Base-by-base conservation (phyloP, 2,113 vertebrate genomes). In the Labeo rohita region DNA sequence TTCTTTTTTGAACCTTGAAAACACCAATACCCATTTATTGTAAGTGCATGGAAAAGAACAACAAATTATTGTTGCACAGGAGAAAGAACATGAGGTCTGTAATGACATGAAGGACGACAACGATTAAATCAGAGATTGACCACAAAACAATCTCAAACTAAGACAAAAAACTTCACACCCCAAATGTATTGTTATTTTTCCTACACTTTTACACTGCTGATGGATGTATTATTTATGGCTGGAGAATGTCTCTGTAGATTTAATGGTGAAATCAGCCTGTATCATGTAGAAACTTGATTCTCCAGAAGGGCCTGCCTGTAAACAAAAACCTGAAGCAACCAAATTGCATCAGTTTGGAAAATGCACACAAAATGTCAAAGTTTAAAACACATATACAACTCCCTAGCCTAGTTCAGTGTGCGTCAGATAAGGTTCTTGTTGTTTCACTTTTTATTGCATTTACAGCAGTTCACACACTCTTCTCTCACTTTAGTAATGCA, bases 151-250 rank as follows among this genome's bases (percentile, higher is more conserved):
- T 75, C 11, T 75, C 45, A 50, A 54, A 16, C 3, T 16, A 54
- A 77, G 13, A 77, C 13, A 52, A 77, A 77, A 54, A 7, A 18
- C n/a, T 7, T 18, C 70, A 49, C 9, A 52, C 52, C 54, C 63
- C n/a, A 34, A 47, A 76, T 50, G 21, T 8, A 52, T 75, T 75
- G 45, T 34, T 63, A 21, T 63, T 85, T 65, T 23, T 83, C 21
- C 11, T 70, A 65, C 78, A 66, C 50, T 65, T 84, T 59, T 79
- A 36, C 66, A 47, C 50, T 79, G 50, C 59, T 56, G 81, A 47
- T 43, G 52, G 16, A 81, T 84, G 52, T 66, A 83, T 80, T 85
- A 85, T 83, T 89, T 84, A 84, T 87, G 21, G 75, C 39, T 15
- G 47, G 54, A 61, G 21, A n/a, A 9, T 61, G 21, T 61, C 21